Evolutionary conservation across 1,140 invertebrate species (phyloP), one percentile per base, ranked within the genome.

Genomic region (Scaptomyza pallida): DNA sequence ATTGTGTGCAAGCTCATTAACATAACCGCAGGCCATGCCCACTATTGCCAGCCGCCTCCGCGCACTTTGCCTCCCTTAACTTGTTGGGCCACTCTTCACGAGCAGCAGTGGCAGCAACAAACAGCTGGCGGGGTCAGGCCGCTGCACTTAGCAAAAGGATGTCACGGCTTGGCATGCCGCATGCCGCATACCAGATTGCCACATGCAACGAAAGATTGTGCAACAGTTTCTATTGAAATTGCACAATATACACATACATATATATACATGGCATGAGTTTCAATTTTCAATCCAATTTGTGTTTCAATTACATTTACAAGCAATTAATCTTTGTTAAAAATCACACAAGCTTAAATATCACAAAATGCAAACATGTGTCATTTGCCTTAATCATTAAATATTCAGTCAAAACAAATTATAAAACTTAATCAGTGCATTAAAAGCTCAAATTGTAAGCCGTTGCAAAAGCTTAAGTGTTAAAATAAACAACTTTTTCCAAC

Each of bases 1-100:
- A 88, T 88, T 88, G 82, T 88, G 82, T 88, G 77, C 82, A 88
- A 88, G 82, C 82, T 88, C 82, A 88, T 88, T 88, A 88, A 89
- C 82, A 88, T 88, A 88, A 88, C 82, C 82, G 78, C 82, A 89
- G 82, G 78, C 82, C 74, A 55, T 72, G 75, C 82, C 78, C 75
- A 55, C 5, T 26, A 26, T n/a, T 2, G 40, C 52, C 17, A n/a
- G n/a, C n/a, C n/a, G n/a, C 37, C 8, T 47, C 15, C 13, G 2
- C 47, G 9, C 47, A 5, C 8, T 5, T 26, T 5, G 12, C 17
- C 10, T 37, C 43, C 26, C 21, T 13, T 12, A 21, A 13, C 16
- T 16, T 19, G 26, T 16, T 17, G 26, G 9, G 5, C 35, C 35
- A 15, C 12, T 8, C 52, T 48, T n/a, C 15, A 44, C 41, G 13